Evolutionary conservation across 1,140 invertebrate species (phyloP), one percentile per base, ranked within the genome.

Genomic region (Diprion similis): DNA sequence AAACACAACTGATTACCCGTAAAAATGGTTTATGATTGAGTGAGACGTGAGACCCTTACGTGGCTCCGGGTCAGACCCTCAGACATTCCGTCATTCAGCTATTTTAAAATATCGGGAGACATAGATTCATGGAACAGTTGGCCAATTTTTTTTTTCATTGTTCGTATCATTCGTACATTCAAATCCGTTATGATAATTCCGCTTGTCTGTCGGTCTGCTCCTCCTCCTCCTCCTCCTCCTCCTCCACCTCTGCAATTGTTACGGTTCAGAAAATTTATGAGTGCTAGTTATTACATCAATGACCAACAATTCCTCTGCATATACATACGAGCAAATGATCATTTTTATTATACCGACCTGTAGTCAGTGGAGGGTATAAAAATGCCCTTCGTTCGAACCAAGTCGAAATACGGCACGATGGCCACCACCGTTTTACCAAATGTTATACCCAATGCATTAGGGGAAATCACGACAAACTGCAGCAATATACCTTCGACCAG

Each of bases 271-370:
- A 17, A 59, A 6, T 17, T 15, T 59, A 59, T 59, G 51, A 59
- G 51, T 59, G 51, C 51, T 59, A 59, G 51, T 59, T 59, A 59
- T 59, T 59, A 59, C 51, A 59, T 59, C 51, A 59, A 59, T 59
- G 51, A 8, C 51, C 51, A 17, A 9, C 51, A 59, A 59, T 59
- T 59, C 51, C n/a, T 17, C 11, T 6, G 24, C 24, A 37, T 37
- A 37, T 37, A 59, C 0, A 10, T 59, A 9, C 51, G n/a, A 13
- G 11, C n/a, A 17, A 59, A 59, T 59, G 4, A 59, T 59, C 7
- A 59, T 59, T 17, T 17, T 59, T 59, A 59, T 15, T 59, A 59
- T 59, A 3, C n/a, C 6, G 2, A 37, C 24, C 24, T 37, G 24
- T 37, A 37, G 51, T 59, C 51, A 59, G 51, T 59, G 51, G 51